Conservation (phyloP, 2,888 invertebrate species). For the Melipona beecheii region DNA sequence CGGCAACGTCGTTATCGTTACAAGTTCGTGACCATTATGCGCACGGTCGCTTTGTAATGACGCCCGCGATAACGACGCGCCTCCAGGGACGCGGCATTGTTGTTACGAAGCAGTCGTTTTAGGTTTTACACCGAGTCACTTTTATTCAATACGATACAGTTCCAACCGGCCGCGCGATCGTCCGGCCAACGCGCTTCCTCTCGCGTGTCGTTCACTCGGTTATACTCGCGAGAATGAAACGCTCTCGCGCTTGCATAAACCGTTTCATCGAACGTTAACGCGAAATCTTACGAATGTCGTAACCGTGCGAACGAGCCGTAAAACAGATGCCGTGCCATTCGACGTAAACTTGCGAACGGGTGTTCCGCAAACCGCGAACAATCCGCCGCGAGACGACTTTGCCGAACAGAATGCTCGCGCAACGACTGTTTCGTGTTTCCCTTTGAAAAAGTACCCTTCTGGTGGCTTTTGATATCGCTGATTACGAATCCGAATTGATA, state of each 20-base stretch:
- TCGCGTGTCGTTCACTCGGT: background rate
- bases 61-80: constrained; percentile 38
- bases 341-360: background rate
- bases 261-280: background rate
- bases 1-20: constrained; percentile 49
- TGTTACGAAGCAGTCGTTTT: constrained; percentile 34
- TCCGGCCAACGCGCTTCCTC: background rate
- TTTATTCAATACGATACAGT: background rate
- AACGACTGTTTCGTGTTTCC: too few species aligned
- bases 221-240: background rate
- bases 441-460: too few species aligned
- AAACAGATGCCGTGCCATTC: background rate
- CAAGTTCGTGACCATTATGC: constrained; percentile 44
- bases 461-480: too few species aligned
- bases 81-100: constrained; percentile 13
- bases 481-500: too few species aligned
- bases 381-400: too few species aligned
- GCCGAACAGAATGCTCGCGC: too few species aligned
- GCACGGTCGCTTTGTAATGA: constrained; percentile 26
- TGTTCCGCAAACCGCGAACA: too few species aligned
- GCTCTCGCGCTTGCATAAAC: background rate
- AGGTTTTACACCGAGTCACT: constrained; percentile 19
- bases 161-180: background rate
- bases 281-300: background rate
- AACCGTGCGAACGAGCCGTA: background rate